Evolutionary conservation across 2,113 vertebrate genomes (phyloP).

Genomic region (Sakesphorus luctuosus): DNA sequence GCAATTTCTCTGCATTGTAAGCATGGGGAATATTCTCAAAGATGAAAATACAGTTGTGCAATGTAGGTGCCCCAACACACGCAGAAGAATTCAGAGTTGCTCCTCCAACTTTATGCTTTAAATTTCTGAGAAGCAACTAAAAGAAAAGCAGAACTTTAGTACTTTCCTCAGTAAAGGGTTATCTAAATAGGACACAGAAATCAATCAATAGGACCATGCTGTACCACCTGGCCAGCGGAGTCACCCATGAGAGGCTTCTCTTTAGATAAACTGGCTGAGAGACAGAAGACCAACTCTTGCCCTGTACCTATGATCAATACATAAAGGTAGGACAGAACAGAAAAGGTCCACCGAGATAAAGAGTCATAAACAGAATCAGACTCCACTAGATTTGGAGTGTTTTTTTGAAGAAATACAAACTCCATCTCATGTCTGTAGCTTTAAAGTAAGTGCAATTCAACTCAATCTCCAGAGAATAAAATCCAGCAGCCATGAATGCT

Average conservation of each 20-base stretch:
- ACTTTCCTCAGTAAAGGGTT: background rate
- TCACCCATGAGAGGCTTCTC: background rate
- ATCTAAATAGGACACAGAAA: background rate
- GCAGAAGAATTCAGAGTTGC: background rate
- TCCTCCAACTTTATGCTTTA: background rate
- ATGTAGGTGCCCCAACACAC: fast-evolving
- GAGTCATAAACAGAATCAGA: background rate
- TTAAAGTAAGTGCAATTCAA: background rate
- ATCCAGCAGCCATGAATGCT: background rate
- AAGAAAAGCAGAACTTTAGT: background rate
- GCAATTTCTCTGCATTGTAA: background rate
- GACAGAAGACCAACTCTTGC: background rate
- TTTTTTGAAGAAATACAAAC: background rate
- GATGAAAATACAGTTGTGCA: background rate
- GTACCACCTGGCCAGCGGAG: background rate
- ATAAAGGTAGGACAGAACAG: background rate
- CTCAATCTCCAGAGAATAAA: background rate
- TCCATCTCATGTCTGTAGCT: background rate
- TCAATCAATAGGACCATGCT: fast-evolving
- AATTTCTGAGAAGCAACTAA: background rate
- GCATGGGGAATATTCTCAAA: background rate
- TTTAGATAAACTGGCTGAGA: background rate
- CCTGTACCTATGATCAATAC: background rate
- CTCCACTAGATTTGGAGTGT: background rate
- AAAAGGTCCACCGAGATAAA: background rate